Percentiles rank a stretch among this genome's conserved stretches.
Evolutionary conservation across 2,888 invertebrate genomes (phyloP).

Genomic region (Agrochola macilenta): DNA sequence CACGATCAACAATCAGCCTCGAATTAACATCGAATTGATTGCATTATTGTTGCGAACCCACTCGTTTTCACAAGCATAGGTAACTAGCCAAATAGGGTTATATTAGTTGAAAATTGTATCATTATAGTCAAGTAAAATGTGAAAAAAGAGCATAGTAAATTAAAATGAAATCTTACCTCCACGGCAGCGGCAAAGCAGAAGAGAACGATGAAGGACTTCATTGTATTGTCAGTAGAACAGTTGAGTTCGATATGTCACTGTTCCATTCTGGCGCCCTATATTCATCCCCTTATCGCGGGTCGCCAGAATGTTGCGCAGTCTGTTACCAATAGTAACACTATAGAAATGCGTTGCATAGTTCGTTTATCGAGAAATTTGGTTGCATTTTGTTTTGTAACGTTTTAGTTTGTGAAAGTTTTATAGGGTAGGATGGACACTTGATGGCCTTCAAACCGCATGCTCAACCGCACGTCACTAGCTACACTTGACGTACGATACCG

Average conservation of each 20-base stretch:
- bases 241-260: slow-evolving; percentile 39
- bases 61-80: background rate
- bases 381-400: slow-evolving; percentile 19
- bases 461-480: background rate
- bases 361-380: slow-evolving; percentile 21
- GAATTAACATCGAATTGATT: background rate
- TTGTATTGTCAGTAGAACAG: slow-evolving; percentile 27
- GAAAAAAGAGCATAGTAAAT: too few relatives aligned
- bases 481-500: background rate
- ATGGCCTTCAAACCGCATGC: background rate
- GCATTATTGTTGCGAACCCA: too few relatives aligned
- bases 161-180: slow-evolving; percentile 40
- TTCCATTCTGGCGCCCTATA: slow-evolving; percentile 58
- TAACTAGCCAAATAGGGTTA: background rate
- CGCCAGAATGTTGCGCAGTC: slow-evolving; percentile 7
- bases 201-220: slow-evolving; percentile 52
- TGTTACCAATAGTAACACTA: slow-evolving; percentile 21
- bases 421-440: background rate
- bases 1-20: background rate
- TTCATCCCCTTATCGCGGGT: slow-evolving; percentile 57
- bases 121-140: too few relatives aligned
- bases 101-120: background rate
- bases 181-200: slow-evolving; percentile 43
- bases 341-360: slow-evolving; percentile 5
- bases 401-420: slow-evolving; percentile 17